A percentile compares a stretch with the other conserved stretches of the same genome.
These are phyloP conservation scores for Scaptomyza parva DNA, from an alignment of 2,888 invertebrate species.

Conservation along the genomic window DNA sequence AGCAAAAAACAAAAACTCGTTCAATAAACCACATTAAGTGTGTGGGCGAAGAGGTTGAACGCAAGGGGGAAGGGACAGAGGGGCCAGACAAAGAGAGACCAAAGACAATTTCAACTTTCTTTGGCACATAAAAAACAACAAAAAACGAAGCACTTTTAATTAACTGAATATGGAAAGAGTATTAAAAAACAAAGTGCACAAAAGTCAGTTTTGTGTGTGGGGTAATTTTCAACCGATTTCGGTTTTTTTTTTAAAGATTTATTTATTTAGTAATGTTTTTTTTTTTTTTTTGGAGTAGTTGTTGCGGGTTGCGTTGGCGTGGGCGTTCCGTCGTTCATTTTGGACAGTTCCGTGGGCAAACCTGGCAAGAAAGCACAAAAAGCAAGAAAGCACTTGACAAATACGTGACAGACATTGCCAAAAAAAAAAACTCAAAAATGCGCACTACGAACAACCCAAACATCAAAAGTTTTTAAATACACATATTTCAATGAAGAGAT, in stretches of 20 bases:
- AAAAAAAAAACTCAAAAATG: slow-evolving; percentile 14
- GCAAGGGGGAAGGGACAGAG: not conserved
- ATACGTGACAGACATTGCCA: slow-evolving; percentile 37
- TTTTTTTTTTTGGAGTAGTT: slow-evolving; percentile 6
- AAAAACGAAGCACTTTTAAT: slow-evolving; percentile 65
- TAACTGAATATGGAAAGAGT: slow-evolving; percentile 70
- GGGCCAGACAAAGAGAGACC: not conserved
- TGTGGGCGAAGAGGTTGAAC: not conserved
- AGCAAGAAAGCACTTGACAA: slow-evolving; percentile 54
- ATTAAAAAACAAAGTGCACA: too few relatives aligned
- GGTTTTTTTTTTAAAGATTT: slow-evolving; percentile 39
- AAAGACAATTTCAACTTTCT: slow-evolving; percentile 66
- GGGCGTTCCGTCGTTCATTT: slow-evolving; percentile 44
- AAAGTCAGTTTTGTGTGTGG: slow-evolving; percentile 54
- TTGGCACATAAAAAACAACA: slow-evolving; percentile 34
- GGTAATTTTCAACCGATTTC: slow-evolving; percentile 24
- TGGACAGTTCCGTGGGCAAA: slow-evolving; percentile 56
- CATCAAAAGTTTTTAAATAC: not conserved
- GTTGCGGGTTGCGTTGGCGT: slow-evolving; percentile 12
- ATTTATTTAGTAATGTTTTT: slow-evolving; percentile 15
- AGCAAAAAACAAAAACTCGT: too few relatives aligned
- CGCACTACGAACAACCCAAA: slow-evolving; percentile 23
- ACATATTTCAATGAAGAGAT: not conserved
- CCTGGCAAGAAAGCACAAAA: too few relatives aligned
- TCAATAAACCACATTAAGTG: slow-evolving; percentile 17